phyloP scores from a whole-genome alignment of 2,888 invertebrate species.

The Allacma fusca region DNA sequence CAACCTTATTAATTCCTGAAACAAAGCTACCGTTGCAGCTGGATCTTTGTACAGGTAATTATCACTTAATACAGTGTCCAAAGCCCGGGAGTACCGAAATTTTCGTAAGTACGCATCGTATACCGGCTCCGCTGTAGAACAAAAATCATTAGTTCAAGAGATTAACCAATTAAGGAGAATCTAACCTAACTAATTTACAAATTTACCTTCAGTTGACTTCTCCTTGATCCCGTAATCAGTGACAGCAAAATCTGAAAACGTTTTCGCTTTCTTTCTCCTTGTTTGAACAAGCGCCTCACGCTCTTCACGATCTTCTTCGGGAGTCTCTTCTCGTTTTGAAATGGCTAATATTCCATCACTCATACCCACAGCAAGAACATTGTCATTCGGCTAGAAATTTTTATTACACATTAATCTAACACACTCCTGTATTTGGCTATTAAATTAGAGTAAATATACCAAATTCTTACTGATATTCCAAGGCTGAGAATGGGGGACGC shows the following conservation, averaged over 20 bases:
- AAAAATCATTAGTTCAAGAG: conserved; percentile 5
- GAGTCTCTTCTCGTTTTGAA: conserved; percentile 74
- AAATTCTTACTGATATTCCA: conserved; percentile 64
- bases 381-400: conserved; percentile 72
- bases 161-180: too few relatives aligned
- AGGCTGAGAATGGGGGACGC: conserved; percentile 90
- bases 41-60: conserved; percentile 74
- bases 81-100: conserved; percentile 83
- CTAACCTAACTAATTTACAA: too few relatives aligned
- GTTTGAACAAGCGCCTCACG: conserved; percentile 26
- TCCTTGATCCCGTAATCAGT: conserved; percentile 57
- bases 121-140: conserved; percentile 62
- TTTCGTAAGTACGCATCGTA: conserved; percentile 78
- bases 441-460: too few relatives aligned
- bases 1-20: conserved; percentile 85
- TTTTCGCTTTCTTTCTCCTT: conserved; percentile 43
- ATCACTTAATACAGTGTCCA: conserved; percentile 74
- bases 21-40: conserved; percentile 78
- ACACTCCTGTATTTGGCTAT: too few relatives aligned
- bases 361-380: conserved; percentile 89
- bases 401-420: too few relatives aligned
- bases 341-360: conserved; percentile 91
- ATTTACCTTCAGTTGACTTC: conserved; percentile 49
- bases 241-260: conserved; percentile 54
- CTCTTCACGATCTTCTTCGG: conserved; percentile 44